Percentiles rank a stretch among this genome's conserved stretches.
Evolutionary conservation across 2,797 vertebrate species (phyloP).

Genomic region (Pipistrellus pygmaeus): DNA sequence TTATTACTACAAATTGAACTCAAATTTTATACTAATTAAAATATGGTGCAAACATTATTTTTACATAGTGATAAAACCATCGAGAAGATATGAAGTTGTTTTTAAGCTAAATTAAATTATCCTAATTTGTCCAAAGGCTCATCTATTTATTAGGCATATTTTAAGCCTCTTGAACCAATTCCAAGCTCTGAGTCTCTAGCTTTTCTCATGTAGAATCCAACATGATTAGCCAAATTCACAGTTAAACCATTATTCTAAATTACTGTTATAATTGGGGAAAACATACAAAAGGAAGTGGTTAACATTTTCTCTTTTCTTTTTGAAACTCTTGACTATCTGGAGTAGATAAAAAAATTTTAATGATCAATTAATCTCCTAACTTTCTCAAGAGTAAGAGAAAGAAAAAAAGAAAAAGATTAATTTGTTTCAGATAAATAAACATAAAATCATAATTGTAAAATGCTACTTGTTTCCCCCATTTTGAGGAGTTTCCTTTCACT

Average conservation of each 20-base stretch:
- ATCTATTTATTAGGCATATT: conserved; percentile 12
- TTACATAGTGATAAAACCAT: conserved; percentile 22
- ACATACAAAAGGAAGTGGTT: neutral
- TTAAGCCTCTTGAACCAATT: conserved; percentile 56
- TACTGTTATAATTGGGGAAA: neutral
- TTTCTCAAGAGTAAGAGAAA: neutral
- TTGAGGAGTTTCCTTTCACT: conserved; percentile 1
- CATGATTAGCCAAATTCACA: conserved; percentile 31
- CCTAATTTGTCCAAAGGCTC: conserved; percentile 46
- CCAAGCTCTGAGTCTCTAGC: neutral
- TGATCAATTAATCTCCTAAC: neutral
- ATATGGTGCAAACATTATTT: neutral
- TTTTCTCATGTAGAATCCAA: conserved; percentile 41
- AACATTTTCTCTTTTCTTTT: conserved; percentile 30
- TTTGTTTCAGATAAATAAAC: neutral
- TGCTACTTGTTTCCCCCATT: neutral
- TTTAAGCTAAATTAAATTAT: conserved; percentile 51
- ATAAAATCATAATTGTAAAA: neutral
- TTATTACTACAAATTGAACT: conserved; percentile 7
- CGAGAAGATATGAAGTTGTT: neutral
- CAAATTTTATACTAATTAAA: neutral
- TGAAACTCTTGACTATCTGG: neutral
- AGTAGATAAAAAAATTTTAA: conserved; percentile 12
- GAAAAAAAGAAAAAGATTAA: neutral
- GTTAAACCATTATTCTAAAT: conserved; percentile 11